phyloP scores from a whole-genome alignment of 2,113 vertebrate species.

The Galbula dea region DNA sequence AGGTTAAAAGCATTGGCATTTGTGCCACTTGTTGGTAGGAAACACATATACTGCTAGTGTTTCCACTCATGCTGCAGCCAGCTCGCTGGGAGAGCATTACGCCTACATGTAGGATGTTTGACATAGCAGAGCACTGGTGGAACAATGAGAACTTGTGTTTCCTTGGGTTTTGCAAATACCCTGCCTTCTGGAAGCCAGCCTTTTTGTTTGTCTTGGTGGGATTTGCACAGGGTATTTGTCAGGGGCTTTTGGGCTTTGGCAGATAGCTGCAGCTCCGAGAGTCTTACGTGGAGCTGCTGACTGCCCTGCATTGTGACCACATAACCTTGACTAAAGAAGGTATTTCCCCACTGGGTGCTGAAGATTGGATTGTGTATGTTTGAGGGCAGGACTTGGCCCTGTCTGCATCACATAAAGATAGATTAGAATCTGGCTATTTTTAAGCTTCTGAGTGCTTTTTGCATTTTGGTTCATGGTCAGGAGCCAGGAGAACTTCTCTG shows the following conservation, averaged over 20 bases:
- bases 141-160: slow-evolving; percentile 44
- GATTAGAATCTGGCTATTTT: not conserved
- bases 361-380: not conserved
- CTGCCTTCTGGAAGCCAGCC: slow-evolving; percentile 8
- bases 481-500: not conserved
- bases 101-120: not conserved
- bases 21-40: not conserved
- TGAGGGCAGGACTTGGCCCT: not conserved
- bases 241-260: not conserved
- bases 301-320: not conserved
- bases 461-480: not conserved
- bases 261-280: not conserved
- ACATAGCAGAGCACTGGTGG: not conserved
- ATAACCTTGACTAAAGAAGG: not conserved
- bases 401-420: not conserved
- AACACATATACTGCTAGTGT: not conserved
- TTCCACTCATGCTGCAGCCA: not conserved
- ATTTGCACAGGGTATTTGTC: not conserved
- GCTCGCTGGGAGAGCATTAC: not conserved
- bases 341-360: not conserved
- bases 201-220: slow-evolving; percentile 46
- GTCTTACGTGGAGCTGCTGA: not conserved
- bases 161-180: not conserved
- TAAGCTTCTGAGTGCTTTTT: slow-evolving; percentile 9
- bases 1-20: not conserved